A percentile compares a stretch with the other conserved stretches of the same genome.
phyloP scores from a whole-genome alignment of 1,140 invertebrate species.

The Andricus grossulariae region DNA sequence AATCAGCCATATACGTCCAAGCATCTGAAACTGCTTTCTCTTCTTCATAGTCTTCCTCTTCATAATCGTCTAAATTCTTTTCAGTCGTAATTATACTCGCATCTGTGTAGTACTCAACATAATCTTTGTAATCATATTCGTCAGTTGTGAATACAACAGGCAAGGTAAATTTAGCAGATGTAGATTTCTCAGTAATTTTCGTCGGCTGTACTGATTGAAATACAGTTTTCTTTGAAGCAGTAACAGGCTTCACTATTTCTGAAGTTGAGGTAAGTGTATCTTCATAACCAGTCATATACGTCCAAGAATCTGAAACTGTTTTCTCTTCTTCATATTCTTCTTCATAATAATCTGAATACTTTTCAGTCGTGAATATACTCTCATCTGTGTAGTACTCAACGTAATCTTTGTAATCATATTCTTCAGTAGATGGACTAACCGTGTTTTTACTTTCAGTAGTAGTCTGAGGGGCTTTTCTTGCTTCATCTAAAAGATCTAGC shows the following conservation, averaged over 20 bases:
- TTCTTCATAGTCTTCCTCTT: slow-evolving; percentile 17
- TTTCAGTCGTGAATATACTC: slow-evolving; percentile 29
- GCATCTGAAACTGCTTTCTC: background rate
- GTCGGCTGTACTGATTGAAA: too few relatives aligned
- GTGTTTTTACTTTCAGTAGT: background rate
- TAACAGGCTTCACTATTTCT: too few relatives aligned
- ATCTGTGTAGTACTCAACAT: slow-evolving; percentile 20
- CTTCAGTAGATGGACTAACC: slow-evolving; percentile 6
- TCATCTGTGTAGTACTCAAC: slow-evolving; percentile 29
- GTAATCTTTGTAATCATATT: slow-evolving; percentile 17
- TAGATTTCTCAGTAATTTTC: too few relatives aligned
- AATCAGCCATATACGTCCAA: background rate
- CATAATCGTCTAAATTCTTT: slow-evolving; percentile 32
- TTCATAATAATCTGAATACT: slow-evolving; percentile 34
- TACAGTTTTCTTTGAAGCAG: too few relatives aligned
- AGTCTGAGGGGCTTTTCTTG: too few relatives aligned
- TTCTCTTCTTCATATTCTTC: slow-evolving; percentile 7
- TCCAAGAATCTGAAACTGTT: background rate
- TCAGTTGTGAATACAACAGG: background rate
- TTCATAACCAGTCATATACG: background rate
- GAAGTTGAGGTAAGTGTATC: background rate
- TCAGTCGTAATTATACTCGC: slow-evolving; percentile 21
- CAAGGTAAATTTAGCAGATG: background rate
- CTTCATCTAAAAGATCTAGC: too few relatives aligned
- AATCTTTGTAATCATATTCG: slow-evolving; percentile 19